Base-by-base conservation (phyloP, 2,888 invertebrate genomes). In the Alcis repandata region DNA sequence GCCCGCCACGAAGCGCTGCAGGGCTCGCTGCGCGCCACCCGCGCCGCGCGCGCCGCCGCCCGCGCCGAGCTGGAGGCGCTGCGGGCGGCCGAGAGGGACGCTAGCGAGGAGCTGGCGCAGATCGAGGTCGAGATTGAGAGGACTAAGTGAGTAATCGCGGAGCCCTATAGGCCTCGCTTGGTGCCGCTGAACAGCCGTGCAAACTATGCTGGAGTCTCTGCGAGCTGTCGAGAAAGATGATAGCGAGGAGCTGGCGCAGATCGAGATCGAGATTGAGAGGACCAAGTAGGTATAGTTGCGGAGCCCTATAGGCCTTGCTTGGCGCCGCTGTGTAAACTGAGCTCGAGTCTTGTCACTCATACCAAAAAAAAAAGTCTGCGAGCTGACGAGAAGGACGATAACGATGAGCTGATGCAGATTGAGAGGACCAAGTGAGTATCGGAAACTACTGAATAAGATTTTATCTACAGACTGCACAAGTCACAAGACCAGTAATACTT, bases 101-200 rank as follows among this genome's bases (percentile, higher is more conserved):
- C 60, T 6, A 27, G n/a, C 0, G 78, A 70, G 0, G 52, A 32
- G 4, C 7, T 74, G 40, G 63, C 58, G 7, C 70, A 71, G 1
- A 22, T 85, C 0, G 85, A 88, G 19, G 20, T 19, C 4, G 67
- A 71, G 46, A 62, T 63, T 0, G 67, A 71, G 32, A 52, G 53
- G 7, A 60, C 67, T 11, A 63, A 51, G 71, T 71, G 13, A 67
- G 61, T n/a, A n/a, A n/a, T n/a, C 73, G 17, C 15, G 51, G 19
- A 13, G 36, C 51, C 13, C 10, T 15, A 67, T 36, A 51, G 13
- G 13, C 36, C 13, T 7, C 19, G 11, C 11, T 11, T 6, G n/a
- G 22, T 59, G 15, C 20, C 10, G 43, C 49, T 0, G 20, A 7
- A 15, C 67, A 59, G 27, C 17, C 41, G 62, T 43, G 45, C 8